phyloP scores from a whole-genome alignment of 1,140 invertebrate genomes.

The Zaprionus taronus region DNA sequence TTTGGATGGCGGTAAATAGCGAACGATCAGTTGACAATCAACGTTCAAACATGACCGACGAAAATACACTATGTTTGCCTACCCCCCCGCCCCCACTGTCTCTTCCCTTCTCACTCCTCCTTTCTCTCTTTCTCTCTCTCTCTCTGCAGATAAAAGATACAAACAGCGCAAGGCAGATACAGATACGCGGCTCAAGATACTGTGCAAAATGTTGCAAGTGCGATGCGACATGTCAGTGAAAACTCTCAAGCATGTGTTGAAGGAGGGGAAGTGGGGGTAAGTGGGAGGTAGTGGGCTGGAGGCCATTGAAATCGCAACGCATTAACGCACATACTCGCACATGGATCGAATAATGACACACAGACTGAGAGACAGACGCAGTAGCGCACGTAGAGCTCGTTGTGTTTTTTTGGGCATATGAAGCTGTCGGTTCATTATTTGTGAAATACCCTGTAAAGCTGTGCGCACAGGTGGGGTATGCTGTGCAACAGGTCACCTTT shows the following conservation, averaged over 20 bases:
- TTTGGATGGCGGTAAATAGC: constrained; percentile 46
- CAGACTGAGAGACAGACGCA: constrained; percentile 1
- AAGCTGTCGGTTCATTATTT: constrained; percentile 26
- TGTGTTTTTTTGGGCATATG: constrained; percentile 22
- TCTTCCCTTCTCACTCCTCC: background rate
- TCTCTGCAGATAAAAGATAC: constrained; percentile 68
- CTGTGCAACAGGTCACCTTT: no score
- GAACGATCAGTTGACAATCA: constrained; percentile 78
- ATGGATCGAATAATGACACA: constrained; percentile 14
- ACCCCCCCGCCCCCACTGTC: background rate
- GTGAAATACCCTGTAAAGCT: constrained; percentile 23
- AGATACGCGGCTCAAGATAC: constrained; percentile 22
- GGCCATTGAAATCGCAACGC: constrained; percentile 10
- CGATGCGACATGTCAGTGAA: background rate
- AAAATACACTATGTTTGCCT: constrained; percentile 43
- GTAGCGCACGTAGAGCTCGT: constrained; percentile 46
- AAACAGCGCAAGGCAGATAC: constrained; percentile 26
- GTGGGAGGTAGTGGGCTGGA: background rate
- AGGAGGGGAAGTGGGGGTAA: background rate
- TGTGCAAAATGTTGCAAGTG: constrained; percentile 10
- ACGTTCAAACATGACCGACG: constrained; percentile 71
- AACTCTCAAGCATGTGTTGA: background rate
- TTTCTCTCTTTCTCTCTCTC: constrained; percentile 22
- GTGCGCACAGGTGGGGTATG: background rate
- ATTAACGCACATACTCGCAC: constrained; percentile 11